Base-by-base conservation (phyloP, 2,888 invertebrate species). In the Fragum whitleyi region DNA sequence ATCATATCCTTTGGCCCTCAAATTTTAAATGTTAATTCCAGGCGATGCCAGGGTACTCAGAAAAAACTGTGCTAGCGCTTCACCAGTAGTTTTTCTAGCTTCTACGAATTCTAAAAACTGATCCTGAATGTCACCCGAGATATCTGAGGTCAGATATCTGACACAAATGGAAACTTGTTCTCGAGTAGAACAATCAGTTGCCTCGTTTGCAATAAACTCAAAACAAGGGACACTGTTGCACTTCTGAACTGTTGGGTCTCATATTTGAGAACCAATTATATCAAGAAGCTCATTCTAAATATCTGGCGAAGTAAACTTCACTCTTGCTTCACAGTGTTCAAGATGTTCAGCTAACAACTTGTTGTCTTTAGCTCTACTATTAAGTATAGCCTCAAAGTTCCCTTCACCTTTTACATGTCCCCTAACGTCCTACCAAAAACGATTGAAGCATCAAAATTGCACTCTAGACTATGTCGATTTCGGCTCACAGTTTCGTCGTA, bases 1-100 rank as follows among this genome's bases (percentile, higher is more conserved):
- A 51, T 84, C 84, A 74, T 82, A 82, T 16, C 75, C 72, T 65
- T 86, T 82, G 9, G 59, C 81, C 39, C 82, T 69, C 59, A 80
- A 51, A 14, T 80, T 74, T 28, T 72, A 32, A 11, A 83, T 53
- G 32, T 47, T 36, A 81, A 47, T 2, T n/a, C 74, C 1, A n/a
- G n/a, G n/a, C n/a, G n/a, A n/a, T n/a, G n/a, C n/a, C n/a, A n/a
- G n/a, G n/a, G n/a, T n/a, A n/a, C 11, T 9, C 2, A 81, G 16
- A 21, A 61, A 69, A 19, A 28, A 14, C 5, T 68, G 9, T n/a
- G 75, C 47, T 36, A 51, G 57, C 19, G 77, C 32, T 59, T 68
- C 59, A 9, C 77, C 36, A 11, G 68, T 68, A 29, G 76, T 62
- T 51, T 16, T 26, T 39, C 47, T 53, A 51, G 36, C 7, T 9